Evolutionary conservation across 1,140 invertebrate genomes (phyloP).

Genomic region (Periplaneta americana): DNA sequence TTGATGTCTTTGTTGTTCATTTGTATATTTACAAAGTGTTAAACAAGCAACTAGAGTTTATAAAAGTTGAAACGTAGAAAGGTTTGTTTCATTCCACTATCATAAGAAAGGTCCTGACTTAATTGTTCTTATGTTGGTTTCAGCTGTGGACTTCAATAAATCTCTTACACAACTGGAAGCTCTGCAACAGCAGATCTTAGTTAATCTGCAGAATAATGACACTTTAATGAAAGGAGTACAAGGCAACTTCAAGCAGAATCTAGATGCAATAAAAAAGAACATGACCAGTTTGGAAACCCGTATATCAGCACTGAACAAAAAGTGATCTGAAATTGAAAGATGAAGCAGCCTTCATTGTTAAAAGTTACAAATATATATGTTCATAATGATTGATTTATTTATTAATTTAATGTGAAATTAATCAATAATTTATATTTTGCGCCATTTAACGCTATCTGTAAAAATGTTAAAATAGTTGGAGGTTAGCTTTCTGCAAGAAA

Average conservation of each 20-base stretch:
- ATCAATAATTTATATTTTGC: background rate
- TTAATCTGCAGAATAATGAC: conserved; percentile 68
- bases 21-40: too few species aligned
- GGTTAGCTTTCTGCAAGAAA: too few species aligned
- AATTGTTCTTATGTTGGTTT: conserved; percentile 29
- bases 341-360: too few species aligned
- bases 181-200: conserved; percentile 67
- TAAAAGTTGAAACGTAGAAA: too few species aligned
- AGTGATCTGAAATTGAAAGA: background rate
- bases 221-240: conserved; percentile 73
- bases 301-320: conserved; percentile 50
- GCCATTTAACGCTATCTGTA: background rate
- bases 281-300: conserved; percentile 67
- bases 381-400: background rate
- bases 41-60: too few species aligned
- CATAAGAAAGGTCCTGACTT: too few species aligned
- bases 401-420: background rate
- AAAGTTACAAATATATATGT: too few species aligned
- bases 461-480: background rate
- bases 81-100: too few species aligned
- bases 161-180: conserved; percentile 77
- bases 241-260: conserved; percentile 68
- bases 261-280: conserved; percentile 69
- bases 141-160: conserved; percentile 81
- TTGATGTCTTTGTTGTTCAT: too few species aligned